Percentiles rank a stretch among this genome's conserved stretches.
phyloP scores from a whole-genome alignment of 2,113 vertebrate genomes.

The Perccottus glenii region DNA sequence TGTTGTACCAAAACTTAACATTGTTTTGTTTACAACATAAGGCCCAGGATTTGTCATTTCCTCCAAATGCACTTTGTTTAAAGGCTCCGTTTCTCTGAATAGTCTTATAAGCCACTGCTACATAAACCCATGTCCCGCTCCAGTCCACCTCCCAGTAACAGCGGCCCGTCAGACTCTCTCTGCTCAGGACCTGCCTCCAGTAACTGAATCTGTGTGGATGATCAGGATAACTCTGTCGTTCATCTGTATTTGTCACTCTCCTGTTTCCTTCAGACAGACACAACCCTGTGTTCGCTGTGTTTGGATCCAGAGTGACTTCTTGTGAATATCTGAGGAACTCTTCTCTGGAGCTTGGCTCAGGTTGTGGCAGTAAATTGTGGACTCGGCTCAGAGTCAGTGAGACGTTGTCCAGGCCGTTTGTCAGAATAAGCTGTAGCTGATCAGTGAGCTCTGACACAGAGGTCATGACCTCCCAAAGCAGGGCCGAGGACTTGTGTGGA shows the following conservation, averaged over 20 bases:
- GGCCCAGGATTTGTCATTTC: not conserved
- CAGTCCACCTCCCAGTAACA: not conserved
- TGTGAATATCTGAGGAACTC: not conserved
- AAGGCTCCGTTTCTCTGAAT: not conserved
- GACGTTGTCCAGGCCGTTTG: not conserved
- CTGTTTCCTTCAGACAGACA: not conserved
- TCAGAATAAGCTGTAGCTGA: too few relatives aligned
- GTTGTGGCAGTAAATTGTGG: not conserved
- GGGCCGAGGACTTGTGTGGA: too few relatives aligned
- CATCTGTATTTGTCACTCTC: not conserved
- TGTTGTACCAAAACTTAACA: not conserved
- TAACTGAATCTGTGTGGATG: not conserved
- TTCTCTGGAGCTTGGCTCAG: not conserved
- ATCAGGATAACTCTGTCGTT: not conserved
- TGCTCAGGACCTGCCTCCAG: not conserved
- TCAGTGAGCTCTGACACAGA: too few relatives aligned
- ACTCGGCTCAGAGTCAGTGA: not conserved
- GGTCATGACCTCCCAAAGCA: too few relatives aligned
- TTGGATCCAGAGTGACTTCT: not conserved
- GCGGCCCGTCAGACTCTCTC: not conserved
- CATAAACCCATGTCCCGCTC: not conserved
- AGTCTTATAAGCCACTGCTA: not conserved
- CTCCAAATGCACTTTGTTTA: not conserved
- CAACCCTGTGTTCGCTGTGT: not conserved
- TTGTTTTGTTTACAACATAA: not conserved